Base-by-base conservation (phyloP, 53 echinoderm and acorn worm genomes). In the Patiria pectinifera region DNA sequence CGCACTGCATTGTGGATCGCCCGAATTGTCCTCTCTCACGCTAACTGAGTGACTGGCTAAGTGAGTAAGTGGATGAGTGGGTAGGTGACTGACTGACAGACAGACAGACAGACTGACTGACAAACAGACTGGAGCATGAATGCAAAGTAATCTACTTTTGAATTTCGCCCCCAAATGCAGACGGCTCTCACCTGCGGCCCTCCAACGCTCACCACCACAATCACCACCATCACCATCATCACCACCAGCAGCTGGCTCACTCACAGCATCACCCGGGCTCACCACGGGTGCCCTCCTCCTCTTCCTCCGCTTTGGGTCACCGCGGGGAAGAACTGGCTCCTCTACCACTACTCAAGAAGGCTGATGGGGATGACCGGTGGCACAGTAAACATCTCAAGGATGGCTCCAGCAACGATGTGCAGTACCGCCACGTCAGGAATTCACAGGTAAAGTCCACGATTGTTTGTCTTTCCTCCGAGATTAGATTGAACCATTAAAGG, bases 311-410 rank as follows among this genome's bases (percentile, higher is more conserved):
- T 10, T 62, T 87, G 48, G 71, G 86, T 48, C 70, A 69, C 89
- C 92, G 87, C 24, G 87, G 82, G 6, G 92, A 88, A 48, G 93
- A 92, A 59, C 85, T 78, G 16, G 92, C 85, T 15, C 92, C 95
- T 62, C 82, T 95, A 21, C 93, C 95, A 75, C 93, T 95, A 49
- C 93, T 95, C 47, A 95, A 95, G 93, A 95, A 95, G 90, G 95
- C 95, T 19, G 95, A 95, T 6, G 80, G 85, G 63, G 93, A 92
- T 3, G 93, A 92, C 72, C 69, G 93, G 62, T 88, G 87, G 93
- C 88, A 82, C 60, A 46, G 82, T 47, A 92, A 92, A 49, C 93
- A 93, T 62, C 6, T 25, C 43, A 82, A 82, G 35, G 86, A 95
- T 7, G 85, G 85, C 75, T 70, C 93, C 53, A 82, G 83, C 35